These are phyloP conservation scores for Sebastes matsubarae DNA, from an alignment of 2,797 vertebrate genomes.

Conservation along the genomic window DNA sequence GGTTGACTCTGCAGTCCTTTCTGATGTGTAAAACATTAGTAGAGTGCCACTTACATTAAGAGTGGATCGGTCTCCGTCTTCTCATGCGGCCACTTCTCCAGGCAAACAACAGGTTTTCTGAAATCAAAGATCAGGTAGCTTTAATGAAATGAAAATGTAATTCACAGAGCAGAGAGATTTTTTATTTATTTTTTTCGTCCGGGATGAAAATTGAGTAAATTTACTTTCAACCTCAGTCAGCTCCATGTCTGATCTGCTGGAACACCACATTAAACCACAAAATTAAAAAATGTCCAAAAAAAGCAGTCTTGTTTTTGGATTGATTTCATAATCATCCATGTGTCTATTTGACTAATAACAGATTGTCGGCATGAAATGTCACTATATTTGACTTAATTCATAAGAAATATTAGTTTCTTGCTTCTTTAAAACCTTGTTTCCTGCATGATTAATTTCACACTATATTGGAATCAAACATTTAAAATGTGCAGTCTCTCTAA, in stretches of 20 bases:
- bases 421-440: not conserved
- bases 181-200: not conserved
- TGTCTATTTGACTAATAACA: not conserved
- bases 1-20: not conserved
- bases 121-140: conserved; percentile 22
- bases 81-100: not conserved
- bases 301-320: not conserved
- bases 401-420: not conserved
- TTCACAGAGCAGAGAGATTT: not conserved
- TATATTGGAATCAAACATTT: not conserved
- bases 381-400: not conserved
- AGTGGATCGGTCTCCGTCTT: not conserved
- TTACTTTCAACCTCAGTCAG: conserved; percentile 9
- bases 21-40: conserved; percentile 1
- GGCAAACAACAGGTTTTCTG: conserved; percentile 18
- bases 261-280: conserved; percentile 1
- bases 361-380: not conserved
- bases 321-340: not conserved
- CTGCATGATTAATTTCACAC: not conserved
- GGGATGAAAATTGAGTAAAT: not conserved
- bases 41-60: not conserved
- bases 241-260: not conserved
- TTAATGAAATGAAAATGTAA: conserved; percentile 38
- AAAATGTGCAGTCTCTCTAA: not conserved
- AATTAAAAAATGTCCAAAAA: conserved; percentile 12